Conservation (phyloP, 2,797 vertebrate genomes). For the Mallotus villosus region DNA sequence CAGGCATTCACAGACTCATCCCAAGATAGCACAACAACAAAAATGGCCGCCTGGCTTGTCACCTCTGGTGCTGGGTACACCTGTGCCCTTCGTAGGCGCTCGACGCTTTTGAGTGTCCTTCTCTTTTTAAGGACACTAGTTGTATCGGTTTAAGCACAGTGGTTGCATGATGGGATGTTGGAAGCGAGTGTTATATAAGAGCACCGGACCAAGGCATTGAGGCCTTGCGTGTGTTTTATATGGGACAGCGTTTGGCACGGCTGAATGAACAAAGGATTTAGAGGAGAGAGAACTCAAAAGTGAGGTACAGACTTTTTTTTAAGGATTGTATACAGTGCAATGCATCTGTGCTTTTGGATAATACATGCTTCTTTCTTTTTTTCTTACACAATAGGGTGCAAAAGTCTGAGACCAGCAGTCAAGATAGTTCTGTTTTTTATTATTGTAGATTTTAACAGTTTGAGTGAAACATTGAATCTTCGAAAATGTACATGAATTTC, state of each 20-base stretch:
- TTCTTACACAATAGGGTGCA: no score
- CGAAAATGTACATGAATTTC: no score
- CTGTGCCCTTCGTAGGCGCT: not conserved
- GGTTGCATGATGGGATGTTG: conserved; percentile 5
- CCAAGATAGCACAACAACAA: not conserved
- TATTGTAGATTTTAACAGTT: no score
- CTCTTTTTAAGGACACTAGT: not conserved
- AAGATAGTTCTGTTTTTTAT: no score
- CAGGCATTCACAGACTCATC: not conserved
- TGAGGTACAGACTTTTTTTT: conserved; percentile 25
- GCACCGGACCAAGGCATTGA: conserved; percentile 8
- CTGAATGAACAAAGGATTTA: not conserved
- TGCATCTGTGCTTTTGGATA: conserved; percentile 1
- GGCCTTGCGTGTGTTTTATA: not conserved
- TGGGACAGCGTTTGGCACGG: not conserved
- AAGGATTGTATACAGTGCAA: conserved; percentile 38
- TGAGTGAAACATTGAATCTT: no score
- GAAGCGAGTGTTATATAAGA: conserved; percentile 11
- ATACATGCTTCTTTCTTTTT: no score
- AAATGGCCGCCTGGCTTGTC: not conserved
- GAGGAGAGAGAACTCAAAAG: not conserved
- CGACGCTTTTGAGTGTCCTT: conserved; percentile 8
- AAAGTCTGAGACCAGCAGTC: no score
- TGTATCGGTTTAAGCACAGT: not conserved
- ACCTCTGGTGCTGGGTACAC: not conserved